phyloP scores from a whole-genome alignment of 2,113 vertebrate genomes.

The Labeo rohita region DNA sequence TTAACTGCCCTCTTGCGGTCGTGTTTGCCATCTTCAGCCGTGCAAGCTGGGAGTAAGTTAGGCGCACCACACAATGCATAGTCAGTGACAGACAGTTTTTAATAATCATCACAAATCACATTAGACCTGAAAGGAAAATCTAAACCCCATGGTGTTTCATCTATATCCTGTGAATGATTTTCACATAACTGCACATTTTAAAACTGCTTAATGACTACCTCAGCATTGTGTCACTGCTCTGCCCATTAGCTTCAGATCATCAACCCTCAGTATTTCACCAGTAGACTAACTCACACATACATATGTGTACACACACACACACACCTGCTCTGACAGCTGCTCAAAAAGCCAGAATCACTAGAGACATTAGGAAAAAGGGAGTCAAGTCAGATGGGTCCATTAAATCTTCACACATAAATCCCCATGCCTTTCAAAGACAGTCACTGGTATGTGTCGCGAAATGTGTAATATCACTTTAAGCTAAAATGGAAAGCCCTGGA shows the following conservation, averaged over 20 bases:
- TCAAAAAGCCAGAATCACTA: not conserved
- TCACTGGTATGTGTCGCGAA: slow-evolving; percentile 5
- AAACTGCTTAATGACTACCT: slow-evolving; percentile 8
- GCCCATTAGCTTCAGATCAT: slow-evolving; percentile 14
- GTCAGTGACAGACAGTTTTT: not conserved
- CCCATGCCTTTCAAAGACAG: slow-evolving; percentile 7
- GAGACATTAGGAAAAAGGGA: slow-evolving; percentile 8
- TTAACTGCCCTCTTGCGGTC: not conserved
- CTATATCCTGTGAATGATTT: not conserved
- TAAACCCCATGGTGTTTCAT: not conserved
- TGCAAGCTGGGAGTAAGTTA: not conserved
- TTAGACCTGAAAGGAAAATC: slow-evolving; percentile 9
- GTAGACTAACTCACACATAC: not conserved
- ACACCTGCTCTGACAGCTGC: slow-evolving; percentile 10
- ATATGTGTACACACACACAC: not conserved
- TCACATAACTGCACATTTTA: slow-evolving; percentile 8
- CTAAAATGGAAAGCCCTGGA: slow-evolving; percentile 18
- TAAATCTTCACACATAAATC: slow-evolving; percentile 26
- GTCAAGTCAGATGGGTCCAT: slow-evolving; percentile 16
- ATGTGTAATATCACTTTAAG: slow-evolving; percentile 24
- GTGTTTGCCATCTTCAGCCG: not conserved
- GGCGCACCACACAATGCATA: not conserved
- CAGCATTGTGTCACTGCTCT: slow-evolving; percentile 12
- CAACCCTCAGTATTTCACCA: not conserved
- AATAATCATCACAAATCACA: not conserved